Conservation (phyloP, 2,113 vertebrate species). For the Hippocampus barbouri region DNA sequence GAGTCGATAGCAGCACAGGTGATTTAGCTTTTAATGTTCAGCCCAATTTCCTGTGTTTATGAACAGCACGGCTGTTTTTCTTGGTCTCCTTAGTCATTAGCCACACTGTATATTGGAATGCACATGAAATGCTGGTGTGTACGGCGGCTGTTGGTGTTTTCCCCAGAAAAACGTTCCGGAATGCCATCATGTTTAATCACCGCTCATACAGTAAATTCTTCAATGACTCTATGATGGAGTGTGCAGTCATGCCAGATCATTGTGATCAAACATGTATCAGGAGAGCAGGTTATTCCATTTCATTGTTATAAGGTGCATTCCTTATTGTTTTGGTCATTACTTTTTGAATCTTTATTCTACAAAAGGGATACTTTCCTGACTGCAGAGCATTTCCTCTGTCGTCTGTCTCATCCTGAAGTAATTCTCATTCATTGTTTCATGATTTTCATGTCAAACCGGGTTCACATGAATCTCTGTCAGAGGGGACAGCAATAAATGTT, state of each 20-base stretch:
- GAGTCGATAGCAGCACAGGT: conserved; percentile 41
- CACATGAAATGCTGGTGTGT: conserved; percentile 36
- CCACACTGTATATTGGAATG: conserved; percentile 57
- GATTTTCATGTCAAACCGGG: conserved; percentile 11
- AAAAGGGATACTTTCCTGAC: conserved; percentile 69
- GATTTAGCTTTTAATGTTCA: conserved; percentile 63
- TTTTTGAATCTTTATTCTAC: conserved; percentile 57
- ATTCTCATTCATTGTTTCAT: conserved; percentile 5
- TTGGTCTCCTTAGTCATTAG: conserved; percentile 54
- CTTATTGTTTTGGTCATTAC: conserved; percentile 62
- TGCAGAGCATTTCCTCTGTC: conserved; percentile 68
- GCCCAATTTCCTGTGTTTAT: conserved; percentile 71
- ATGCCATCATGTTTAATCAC: conserved; percentile 36
- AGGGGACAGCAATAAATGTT: background rate
- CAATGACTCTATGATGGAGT: conserved; percentile 39
- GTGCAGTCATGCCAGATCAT: conserved; percentile 27
- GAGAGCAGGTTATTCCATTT: conserved; percentile 37
- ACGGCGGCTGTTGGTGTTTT: conserved; percentile 29
- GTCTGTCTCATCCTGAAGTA: conserved; percentile 13
- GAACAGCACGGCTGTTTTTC: conserved; percentile 45
- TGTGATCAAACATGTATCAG: conserved; percentile 36
- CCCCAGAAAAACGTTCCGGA: conserved; percentile 24
- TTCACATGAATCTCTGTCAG: background rate
- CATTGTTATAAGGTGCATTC: conserved; percentile 64
- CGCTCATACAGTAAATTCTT: conserved; percentile 7